Percentiles rank a stretch among this genome's conserved stretches.
phyloP scores from a whole-genome alignment of 1,140 invertebrate genomes.

The Adelges cooleyi region DNA sequence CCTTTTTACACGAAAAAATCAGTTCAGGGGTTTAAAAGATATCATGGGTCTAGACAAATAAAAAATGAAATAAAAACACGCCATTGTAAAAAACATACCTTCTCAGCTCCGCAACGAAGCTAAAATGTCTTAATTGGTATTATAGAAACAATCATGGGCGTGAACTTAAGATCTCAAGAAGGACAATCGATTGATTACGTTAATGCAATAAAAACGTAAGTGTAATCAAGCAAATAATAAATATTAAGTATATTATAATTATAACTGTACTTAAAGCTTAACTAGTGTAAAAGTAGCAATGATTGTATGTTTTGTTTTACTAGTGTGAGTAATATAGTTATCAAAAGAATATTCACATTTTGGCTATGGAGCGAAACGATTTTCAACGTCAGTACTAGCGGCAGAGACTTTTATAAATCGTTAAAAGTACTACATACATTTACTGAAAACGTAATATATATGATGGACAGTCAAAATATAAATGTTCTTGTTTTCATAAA shows the following conservation, averaged over 20 bases:
- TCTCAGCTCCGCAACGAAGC: no score
- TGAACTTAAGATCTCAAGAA: conserved; percentile 31
- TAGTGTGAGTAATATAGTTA: conserved; percentile 30
- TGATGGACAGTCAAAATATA: not conserved
- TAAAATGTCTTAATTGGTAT: no score
- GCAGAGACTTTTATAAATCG: conserved; percentile 42
- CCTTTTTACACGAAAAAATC: no score
- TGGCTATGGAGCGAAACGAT: conserved; percentile 31
- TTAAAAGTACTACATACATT: conserved; percentile 55
- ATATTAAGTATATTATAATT: no score
- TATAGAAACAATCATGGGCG: conserved; percentile 35
- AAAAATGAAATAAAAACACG: no score
- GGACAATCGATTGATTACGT: conserved; percentile 32
- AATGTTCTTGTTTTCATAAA: not conserved
- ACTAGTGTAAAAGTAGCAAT: no score
- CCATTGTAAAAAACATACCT: no score
- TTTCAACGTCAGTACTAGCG: conserved; percentile 31
- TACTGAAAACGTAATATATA: conserved; percentile 47
- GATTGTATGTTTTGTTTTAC: not conserved
- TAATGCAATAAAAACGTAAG: conserved; percentile 28
- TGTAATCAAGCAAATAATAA: no score
- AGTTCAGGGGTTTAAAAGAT: no score
- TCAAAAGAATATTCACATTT: conserved; percentile 29
- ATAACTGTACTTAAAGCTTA: no score
- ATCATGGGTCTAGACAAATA: no score